Base-by-base conservation (phyloP, 2,113 vertebrate species). In the Anarrhichthys ocellatus region DNA sequence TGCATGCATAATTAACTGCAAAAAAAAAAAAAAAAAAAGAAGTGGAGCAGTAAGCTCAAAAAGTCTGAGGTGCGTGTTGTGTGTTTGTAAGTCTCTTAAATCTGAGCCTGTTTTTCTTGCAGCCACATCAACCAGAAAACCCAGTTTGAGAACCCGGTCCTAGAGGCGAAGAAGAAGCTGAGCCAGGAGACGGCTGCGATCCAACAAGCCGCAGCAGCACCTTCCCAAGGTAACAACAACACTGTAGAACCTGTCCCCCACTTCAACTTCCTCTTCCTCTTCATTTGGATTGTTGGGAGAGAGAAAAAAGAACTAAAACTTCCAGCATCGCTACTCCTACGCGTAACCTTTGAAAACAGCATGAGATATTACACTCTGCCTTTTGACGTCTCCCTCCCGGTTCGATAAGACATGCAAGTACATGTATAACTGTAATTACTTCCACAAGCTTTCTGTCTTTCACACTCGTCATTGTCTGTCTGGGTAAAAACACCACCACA, bases 91-190 rank as follows among this genome's bases (percentile, higher is more conserved):
- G 34, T 58, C 32, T 80, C n/a, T 67, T 66, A 48, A 82, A 73
- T 71, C 40, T 42, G 11, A 73, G 34, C 50, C 42, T 84, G 40
- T 88, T 69, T 82, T 5, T 85, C 22, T 86, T 88, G 81, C 80
- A 94, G 93, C 80, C 98, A 99, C 66, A 98, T 99, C 88, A 99
- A 99, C 94, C 98, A 99, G 96, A 99, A 97, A 96, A 99, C 98
- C 59, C 98, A 99, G 88, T 99, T 99, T 95, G 98, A 99, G 95
- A 99, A 99, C 85, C 98, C 98, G 0, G 98, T 99, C 64, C 90
- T 97, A 91, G 98, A 99, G 96, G 98, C 98, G 81, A 99, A 98
- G 93, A 96, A 97, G 75, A 99, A 96, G 94, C 83, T 95, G 59
- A 97, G 95, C 85, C 96, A 97, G 77, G 95, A 97, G n/a, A 95